Percentiles rank a stretch among this genome's conserved stretches.
These are phyloP conservation scores for Anas bernieri DNA, from an alignment of 2,797 vertebrate species.

Conservation along the genomic window DNA sequence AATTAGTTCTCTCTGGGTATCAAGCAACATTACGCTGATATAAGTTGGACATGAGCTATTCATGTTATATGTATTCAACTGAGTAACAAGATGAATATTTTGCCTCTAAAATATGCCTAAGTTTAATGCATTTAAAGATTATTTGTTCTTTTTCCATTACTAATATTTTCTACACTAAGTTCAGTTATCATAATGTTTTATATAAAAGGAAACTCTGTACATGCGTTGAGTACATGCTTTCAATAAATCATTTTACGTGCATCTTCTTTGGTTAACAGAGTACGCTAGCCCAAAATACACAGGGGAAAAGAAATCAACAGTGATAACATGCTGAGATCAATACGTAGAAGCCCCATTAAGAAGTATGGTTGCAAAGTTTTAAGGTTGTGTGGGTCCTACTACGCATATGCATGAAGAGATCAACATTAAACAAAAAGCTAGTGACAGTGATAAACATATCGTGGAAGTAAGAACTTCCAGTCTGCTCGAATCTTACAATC, in stretches of 20 bases:
- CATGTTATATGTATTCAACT: not conserved
- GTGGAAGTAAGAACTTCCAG: not conserved
- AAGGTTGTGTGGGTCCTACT: not conserved
- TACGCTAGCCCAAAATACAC: not conserved
- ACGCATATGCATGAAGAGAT: not conserved
- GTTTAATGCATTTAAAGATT: not conserved
- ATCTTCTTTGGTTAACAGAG: not conserved
- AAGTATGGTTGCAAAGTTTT: not conserved
- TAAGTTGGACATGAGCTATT: conserved; percentile 8
- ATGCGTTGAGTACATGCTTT: not conserved
- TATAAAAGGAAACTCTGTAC: not conserved
- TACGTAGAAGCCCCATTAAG: not conserved
- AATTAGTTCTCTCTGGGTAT: conserved; percentile 7
- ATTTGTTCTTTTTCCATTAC: not conserved
- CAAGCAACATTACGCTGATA: not conserved
- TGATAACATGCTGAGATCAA: not conserved
- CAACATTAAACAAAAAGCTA: not conserved
- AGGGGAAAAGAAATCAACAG: not conserved
- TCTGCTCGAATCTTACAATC: not conserved
- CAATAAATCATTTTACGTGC: not conserved
- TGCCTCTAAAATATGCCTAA: not conserved
- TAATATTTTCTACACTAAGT: not conserved
- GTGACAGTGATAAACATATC: not conserved
- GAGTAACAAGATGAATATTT: not conserved
- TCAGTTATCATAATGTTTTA: not conserved